A percentile compares a stretch with the other conserved stretches of the same genome.
phyloP scores from a whole-genome alignment of 1,140 invertebrate species.

The Pseudomyrmex sp. region DNA sequence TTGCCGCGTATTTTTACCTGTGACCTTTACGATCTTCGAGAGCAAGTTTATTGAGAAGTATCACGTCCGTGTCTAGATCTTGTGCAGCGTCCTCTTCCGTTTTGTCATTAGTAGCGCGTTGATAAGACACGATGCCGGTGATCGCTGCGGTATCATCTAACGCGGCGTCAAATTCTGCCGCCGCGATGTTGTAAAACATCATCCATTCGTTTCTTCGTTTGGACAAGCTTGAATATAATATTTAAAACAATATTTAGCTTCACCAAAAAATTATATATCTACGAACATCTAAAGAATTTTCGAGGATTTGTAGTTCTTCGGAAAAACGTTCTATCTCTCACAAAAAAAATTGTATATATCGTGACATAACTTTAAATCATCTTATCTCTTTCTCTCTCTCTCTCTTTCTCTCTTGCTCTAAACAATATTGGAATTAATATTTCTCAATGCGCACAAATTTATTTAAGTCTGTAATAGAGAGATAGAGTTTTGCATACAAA shows the following conservation, averaged over 20 bases:
- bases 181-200: conserved; percentile 78
- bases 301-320: neutral
- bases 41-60: conserved; percentile 74
- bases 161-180: conserved; percentile 71
- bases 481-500: neutral
- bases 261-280: neutral
- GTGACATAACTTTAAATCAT: neutral
- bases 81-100: conserved; percentile 66
- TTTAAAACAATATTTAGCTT: neutral
- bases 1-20: conserved; percentile 69
- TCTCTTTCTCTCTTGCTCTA: neutral
- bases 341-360: neutral
- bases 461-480: neutral
- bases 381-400: neutral
- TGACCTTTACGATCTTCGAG: conserved; percentile 79
- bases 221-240: conserved; percentile 70
- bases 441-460: too few relatives aligned
- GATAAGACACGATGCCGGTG: conserved; percentile 73
- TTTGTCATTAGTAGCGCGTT: conserved; percentile 43
- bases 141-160: conserved; percentile 66
- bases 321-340: neutral
- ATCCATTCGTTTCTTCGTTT: conserved; percentile 65
- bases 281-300: neutral
- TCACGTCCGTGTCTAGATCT: conserved; percentile 28
- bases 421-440: neutral